Base-by-base conservation (phyloP, 2,113 vertebrate genomes). In the Tragelaphus strepsiceros region DNA sequence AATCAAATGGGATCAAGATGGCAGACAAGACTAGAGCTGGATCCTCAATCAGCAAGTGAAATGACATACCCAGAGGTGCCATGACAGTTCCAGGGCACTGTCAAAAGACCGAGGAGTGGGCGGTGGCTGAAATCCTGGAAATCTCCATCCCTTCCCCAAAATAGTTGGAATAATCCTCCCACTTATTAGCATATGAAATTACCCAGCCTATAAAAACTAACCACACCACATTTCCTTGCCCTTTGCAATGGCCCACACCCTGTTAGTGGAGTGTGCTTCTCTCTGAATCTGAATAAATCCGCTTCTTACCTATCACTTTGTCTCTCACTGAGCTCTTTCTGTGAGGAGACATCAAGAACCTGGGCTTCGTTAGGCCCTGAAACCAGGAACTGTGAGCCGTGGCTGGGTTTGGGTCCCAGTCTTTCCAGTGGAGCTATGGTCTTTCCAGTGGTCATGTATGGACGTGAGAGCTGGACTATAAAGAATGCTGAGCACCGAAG, bases 401-500 rank as follows among this genome's bases (percentile, higher is more conserved):
- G 64, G 64, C 64, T 67, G 28, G 7, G 61, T 64, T 64, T 32
- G 61, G 32, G 30, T 64, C 61, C 30, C 14, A 32, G 30, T 30
- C 32, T 62, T 62, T 32, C 61, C 28, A 3, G 28, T 62, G 28
- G 28, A 30, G 61, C 6, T 32, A 15, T 32, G 61, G 28, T 32
- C 30, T 62, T 62, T 32, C 61, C 61, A 62, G 13, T 32, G 28
- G 61, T 62, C 28, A 3, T 15, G 14, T 62, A 62, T 62, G 28
- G 28, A 62, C 15, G 6, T 62, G 61, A 62, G 61, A 62, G 61
- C 15, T 62, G 61, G 61, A 62, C 61, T 15, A 30, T 30, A 30
- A 62, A 62, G 13, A 62, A 62, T 15, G 61, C 61, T 62, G 13
- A 62, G 61, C 28, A 0, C 61, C 0, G 0, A 30, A 30, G 61